These are phyloP conservation scores for Ceratothoa steindachneri DNA, from an alignment of 2,888 invertebrate species.

Conservation along the genomic window DNA sequence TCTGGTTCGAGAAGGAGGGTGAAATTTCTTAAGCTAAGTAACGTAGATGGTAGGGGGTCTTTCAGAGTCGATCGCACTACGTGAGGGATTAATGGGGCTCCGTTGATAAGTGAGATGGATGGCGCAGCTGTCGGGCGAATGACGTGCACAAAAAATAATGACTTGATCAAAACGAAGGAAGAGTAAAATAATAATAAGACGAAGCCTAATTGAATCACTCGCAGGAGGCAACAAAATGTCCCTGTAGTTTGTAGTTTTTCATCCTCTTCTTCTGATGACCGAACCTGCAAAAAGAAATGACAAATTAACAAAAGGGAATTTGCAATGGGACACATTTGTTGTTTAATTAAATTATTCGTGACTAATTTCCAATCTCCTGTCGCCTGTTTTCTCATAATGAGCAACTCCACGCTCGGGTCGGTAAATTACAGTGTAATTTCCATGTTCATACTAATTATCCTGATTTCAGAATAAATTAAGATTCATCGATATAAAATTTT, in stretches of 20 bases:
- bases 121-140: not conserved
- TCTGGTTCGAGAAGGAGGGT: slow-evolving; percentile 14
- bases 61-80: not conserved
- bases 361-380: no score
- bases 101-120: not conserved
- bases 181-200: not conserved
- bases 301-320: no score
- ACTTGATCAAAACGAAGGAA: not conserved
- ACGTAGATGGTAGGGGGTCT: not conserved
- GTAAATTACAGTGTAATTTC: no score
- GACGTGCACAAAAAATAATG: not conserved
- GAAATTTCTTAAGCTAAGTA: slow-evolving; percentile 23
- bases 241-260: not conserved
- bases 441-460: no score
- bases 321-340: no score
- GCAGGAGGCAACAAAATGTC: not conserved
- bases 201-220: not conserved
- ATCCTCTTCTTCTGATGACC: not conserved
- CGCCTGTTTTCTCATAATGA: no score
- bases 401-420: no score
- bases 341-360: no score
- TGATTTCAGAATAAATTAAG: no score
- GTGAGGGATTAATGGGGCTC: not conserved
- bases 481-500: no score
- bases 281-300: no score